These are phyloP conservation scores for Leptothorax acervorum DNA, from an alignment of 2,888 invertebrate genomes.

Conservation along the genomic window DNA sequence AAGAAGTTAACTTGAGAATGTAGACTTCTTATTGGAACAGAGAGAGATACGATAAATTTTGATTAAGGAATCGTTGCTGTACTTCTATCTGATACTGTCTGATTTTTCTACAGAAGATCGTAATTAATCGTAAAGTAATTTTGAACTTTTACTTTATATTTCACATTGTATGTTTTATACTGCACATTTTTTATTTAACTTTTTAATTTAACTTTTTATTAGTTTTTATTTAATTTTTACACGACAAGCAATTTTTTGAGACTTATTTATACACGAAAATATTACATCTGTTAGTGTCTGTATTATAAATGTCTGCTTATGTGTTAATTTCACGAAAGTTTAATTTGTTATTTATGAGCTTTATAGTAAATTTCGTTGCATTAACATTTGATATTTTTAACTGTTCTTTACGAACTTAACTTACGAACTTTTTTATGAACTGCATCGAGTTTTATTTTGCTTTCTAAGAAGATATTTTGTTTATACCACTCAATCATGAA, in stretches of 20 bases:
- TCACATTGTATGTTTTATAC: background rate
- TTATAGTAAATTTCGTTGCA: background rate
- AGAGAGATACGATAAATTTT: background rate
- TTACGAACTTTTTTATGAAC: background rate
- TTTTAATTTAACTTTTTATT: background rate
- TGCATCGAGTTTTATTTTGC: background rate
- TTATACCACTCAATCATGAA: background rate
- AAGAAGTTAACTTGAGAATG: slow-evolving; percentile 9
- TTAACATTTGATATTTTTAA: slow-evolving; percentile 8
- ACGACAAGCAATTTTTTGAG: background rate
- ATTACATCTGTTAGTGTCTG: background rate
- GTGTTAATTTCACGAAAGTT: background rate
- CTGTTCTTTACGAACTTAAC: background rate
- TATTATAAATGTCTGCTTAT: background rate
- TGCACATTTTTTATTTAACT: background rate
- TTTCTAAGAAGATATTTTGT: background rate
- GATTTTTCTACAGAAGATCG: background rate
- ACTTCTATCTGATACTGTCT: background rate
- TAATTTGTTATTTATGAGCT: background rate
- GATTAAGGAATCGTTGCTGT: background rate
- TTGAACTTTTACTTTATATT: background rate
- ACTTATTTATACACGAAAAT: background rate
- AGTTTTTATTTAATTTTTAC: background rate
- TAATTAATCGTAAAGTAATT: background rate
- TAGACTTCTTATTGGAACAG: background rate